Base-by-base conservation (phyloP, 2,113 vertebrate species). In the Esox niger region DNA sequence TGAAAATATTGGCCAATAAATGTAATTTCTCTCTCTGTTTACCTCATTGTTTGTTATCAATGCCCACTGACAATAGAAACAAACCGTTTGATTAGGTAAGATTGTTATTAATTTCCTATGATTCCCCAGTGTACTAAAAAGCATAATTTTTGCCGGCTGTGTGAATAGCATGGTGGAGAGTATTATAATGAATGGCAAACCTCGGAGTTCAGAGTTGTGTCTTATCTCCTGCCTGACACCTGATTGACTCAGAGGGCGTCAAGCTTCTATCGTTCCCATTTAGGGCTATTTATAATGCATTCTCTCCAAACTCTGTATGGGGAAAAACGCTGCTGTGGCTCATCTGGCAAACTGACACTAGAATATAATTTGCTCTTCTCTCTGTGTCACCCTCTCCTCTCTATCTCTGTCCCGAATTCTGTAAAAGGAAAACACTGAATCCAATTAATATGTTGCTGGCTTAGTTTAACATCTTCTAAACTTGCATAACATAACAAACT, bases 141-240 rank as follows among this genome's bases (percentile, higher is more conserved):
- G 8, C 23, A 38, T 62, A 69, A 70, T 46, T 62, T 74, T 67
- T 27, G 2, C 65, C 11, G 61, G 32, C 47, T 29, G 71, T 62
- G 21, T 43, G 35, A 15, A 43, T 43, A 43, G 35, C 10, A 15
- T 70, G 67, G 67, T 68, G 66, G 67, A 74, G 46, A 69, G 13
- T 74, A 63, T 67, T 74, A 8, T 20, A 62, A 65, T 69, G 43
- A 76, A 70, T 71, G 30, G 31, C 31, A 64, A 61, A 79, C 65
- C 58, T 49, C 35, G 69, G 76, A 67, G 57, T 68, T 63, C 55
- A 56, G 27, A 43, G 68, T 56, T 25, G n/a, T 23, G 31, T 74
- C 46, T 79, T 71, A 82, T 77, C 68, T 74, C n/a, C 54, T 71
- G 33, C 56, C 63, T 79, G 67, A 68, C 75, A 79, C 69, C 69